Percentiles rank a stretch among this genome's conserved stretches.
Conservation (phyloP, 35 echinoderm and acorn worm species). For the Ptychodera flava region DNA sequence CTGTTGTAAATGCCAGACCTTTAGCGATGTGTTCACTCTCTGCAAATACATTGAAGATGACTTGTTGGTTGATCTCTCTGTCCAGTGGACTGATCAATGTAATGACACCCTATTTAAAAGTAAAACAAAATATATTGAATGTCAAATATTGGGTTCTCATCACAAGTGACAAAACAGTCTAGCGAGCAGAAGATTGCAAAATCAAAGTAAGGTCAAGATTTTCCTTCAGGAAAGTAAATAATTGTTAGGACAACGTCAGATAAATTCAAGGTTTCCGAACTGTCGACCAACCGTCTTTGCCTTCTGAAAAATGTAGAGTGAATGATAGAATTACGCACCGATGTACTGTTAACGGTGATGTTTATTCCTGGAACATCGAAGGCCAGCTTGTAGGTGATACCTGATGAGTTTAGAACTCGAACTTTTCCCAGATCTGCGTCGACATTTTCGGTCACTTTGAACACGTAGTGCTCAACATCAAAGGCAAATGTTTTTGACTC, state of each 20-base stretch:
- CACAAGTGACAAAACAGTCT: too few species aligned
- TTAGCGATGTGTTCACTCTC: neutral
- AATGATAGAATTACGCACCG: neutral
- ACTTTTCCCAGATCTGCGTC: neutral
- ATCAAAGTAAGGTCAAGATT: too few species aligned
- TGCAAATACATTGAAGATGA: neutral
- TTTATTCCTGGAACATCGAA: neutral
- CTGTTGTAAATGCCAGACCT: neutral
- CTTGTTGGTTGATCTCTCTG: slow-evolving; percentile 35
- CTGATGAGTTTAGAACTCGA: neutral
- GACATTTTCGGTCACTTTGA: neutral
- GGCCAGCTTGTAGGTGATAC: neutral
- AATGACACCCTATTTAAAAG: slow-evolving; percentile 55
- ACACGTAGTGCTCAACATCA: neutral
- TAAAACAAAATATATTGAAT: neutral
- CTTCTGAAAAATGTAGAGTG: too few species aligned
- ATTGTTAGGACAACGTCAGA: too few species aligned
- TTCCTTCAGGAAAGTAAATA: too few species aligned
- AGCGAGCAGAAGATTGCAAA: too few species aligned
- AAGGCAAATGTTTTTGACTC: neutral
- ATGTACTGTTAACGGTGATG: neutral
- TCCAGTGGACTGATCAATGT: slow-evolving; percentile 32
- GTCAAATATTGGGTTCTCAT: too few species aligned
- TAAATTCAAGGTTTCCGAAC: too few species aligned
- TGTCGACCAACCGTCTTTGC: too few species aligned